Conservation (phyloP, 1,140 invertebrate species). For the Drosophila jambulina region DNA sequence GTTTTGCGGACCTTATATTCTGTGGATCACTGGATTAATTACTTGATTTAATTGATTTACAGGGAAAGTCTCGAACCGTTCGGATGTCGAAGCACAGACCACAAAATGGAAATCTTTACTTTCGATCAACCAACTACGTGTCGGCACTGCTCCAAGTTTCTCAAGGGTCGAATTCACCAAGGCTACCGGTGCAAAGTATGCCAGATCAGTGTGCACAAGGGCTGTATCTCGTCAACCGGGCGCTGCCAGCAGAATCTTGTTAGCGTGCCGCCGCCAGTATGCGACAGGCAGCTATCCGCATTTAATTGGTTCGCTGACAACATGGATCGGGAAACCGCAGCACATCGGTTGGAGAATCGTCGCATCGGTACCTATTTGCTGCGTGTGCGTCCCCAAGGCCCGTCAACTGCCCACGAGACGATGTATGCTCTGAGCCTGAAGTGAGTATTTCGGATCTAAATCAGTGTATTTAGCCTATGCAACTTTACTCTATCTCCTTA, state of each 20-base stretch:
- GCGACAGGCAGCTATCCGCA: slow-evolving; percentile 81
- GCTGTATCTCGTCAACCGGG: slow-evolving; percentile 91
- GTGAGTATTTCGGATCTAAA: slow-evolving; percentile 86
- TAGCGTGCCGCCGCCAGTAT: slow-evolving; percentile 86
- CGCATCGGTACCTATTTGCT: slow-evolving; percentile 96
- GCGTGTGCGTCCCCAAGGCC: slow-evolving; percentile 90
- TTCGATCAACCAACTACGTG: slow-evolving; percentile 94
- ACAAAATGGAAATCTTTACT: slow-evolving; percentile 94
- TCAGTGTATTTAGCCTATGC: neutral
- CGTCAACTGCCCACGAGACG: slow-evolving; percentile 88
- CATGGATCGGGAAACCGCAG: slow-evolving; percentile 94
- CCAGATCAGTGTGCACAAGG: slow-evolving; percentile 90
- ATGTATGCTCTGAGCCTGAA: slow-evolving; percentile 95
- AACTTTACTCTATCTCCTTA: neutral
- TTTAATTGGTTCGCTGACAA: slow-evolving; percentile 90
- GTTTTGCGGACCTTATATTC: neutral
- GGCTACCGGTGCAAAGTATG: slow-evolving; percentile 92
- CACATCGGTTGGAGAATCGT: slow-evolving; percentile 90
- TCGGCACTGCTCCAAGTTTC: slow-evolving; percentile 93
- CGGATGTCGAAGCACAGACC: slow-evolving; percentile 91
- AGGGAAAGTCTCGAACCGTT: slow-evolving; percentile 95
- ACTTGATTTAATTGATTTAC: slow-evolving; percentile 27
- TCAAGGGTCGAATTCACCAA: slow-evolving; percentile 93
- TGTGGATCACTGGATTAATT: neutral
- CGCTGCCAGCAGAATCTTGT: slow-evolving; percentile 87